These are phyloP conservation scores for Pseudomyrmex flavicornis DNA, from an alignment of 1,140 invertebrate genomes.

Conservation along the genomic window DNA sequence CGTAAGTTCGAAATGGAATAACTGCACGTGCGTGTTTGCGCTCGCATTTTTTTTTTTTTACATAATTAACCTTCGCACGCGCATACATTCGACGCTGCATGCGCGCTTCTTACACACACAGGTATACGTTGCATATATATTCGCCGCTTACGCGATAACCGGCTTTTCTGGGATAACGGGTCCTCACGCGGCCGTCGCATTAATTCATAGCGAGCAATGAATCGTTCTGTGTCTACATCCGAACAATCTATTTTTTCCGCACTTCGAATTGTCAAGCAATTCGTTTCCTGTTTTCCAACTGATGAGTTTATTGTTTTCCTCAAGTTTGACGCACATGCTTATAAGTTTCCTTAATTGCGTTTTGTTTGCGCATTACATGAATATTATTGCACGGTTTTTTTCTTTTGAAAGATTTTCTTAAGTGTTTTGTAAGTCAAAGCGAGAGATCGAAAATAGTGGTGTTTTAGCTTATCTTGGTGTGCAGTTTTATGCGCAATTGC, in stretches of 20 bases:
- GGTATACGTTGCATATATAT: constrained; percentile 45
- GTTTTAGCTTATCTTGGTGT: too few species aligned
- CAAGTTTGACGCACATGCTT: too few species aligned
- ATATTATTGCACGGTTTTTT: too few species aligned
- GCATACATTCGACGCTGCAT: constrained; percentile 29
- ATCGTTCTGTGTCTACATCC: constrained; percentile 10
- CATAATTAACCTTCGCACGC: constrained; percentile 63
- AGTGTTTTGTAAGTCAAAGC: too few species aligned
- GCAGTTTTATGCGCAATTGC: too few species aligned
- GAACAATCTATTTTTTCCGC: constrained; percentile 4
- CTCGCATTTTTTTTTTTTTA: constrained; percentile 43
- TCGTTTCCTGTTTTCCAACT: neutral
- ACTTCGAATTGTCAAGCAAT: neutral
- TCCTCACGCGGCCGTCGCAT: constrained; percentile 39
- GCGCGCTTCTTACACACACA: neutral
- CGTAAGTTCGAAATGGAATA: constrained; percentile 54
- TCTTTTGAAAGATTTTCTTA: too few species aligned
- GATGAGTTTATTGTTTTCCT: too few species aligned
- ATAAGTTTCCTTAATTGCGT: too few species aligned
- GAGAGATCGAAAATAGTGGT: too few species aligned
- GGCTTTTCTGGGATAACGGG: constrained; percentile 39
- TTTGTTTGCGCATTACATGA: too few species aligned
- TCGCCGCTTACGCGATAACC: constrained; percentile 33
- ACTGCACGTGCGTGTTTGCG: constrained; percentile 4
- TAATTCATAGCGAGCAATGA: constrained; percentile 44